Percentiles rank a stretch among this genome's conserved stretches.
These are phyloP conservation scores for Agrochola litura DNA, from an alignment of 2,888 invertebrate genomes.

Conservation along the genomic window DNA sequence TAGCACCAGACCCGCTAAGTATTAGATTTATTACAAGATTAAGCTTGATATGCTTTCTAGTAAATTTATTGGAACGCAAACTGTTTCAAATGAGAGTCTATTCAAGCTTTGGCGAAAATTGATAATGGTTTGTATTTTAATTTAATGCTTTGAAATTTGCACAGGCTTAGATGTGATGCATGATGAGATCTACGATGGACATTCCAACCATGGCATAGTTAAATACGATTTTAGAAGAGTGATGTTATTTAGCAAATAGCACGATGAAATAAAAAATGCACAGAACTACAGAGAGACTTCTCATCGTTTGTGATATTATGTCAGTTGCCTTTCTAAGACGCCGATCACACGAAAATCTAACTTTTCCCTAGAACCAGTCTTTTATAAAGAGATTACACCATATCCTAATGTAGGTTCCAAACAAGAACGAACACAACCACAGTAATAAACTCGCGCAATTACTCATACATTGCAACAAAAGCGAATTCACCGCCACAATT, in stretches of 20 bases:
- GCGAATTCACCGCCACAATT: constrained; percentile 56
- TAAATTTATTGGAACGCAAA: constrained; percentile 13
- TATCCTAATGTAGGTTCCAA: constrained; percentile 5
- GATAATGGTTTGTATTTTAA: constrained; percentile 11
- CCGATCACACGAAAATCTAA: not conserved
- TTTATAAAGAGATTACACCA: not conserved
- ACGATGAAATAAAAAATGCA: constrained; percentile 1
- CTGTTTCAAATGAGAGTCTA: constrained; percentile 24
- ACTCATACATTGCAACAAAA: constrained; percentile 62
- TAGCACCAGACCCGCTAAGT: constrained; percentile 7
- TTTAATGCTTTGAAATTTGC: not conserved
- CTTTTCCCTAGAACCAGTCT: not conserved
- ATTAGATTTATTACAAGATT: constrained; percentile 17
- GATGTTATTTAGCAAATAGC: not conserved
- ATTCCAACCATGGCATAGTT: not conserved
- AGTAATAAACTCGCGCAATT: constrained; percentile 57
- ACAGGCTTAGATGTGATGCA: not conserved
- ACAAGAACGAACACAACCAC: constrained; percentile 33
- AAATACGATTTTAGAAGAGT: not conserved
- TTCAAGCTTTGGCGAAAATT: constrained; percentile 21
- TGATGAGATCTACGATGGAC: not conserved
- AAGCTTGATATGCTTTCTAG: constrained; percentile 7
- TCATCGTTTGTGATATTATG: not conserved
- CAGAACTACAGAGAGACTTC: not conserved
- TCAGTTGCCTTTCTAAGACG: not conserved